These are phyloP conservation scores for Hypothenemus hampei DNA, from an alignment of 1,140 invertebrate species.

Conservation along the genomic window DNA sequence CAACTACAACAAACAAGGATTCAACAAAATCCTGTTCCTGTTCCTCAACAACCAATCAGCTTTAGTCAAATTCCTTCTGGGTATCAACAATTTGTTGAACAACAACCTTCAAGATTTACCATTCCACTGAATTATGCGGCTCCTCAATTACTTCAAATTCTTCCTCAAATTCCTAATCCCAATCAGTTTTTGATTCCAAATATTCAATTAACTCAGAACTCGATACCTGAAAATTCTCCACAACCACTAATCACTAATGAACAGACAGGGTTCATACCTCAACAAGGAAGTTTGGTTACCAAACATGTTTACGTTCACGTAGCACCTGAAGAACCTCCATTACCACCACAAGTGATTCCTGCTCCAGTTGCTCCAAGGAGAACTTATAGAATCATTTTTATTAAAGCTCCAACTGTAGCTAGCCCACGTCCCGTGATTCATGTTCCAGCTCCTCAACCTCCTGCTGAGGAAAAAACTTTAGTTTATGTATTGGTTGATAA, in stretches of 20 bases:
- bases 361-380: slow-evolving; percentile 11
- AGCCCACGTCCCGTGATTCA: slow-evolving; percentile 1
- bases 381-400: slow-evolving; percentile 30
- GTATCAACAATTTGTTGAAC: too few species aligned
- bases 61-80: too few species aligned
- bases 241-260: not conserved
- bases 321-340: slow-evolving; percentile 17
- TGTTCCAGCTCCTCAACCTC: not conserved
- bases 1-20: too few species aligned
- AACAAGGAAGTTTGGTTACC: slow-evolving; percentile 4
- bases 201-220: too few species aligned
- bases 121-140: too few species aligned
- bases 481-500: slow-evolving; percentile 85
- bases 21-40: too few species aligned
- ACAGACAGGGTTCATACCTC: not conserved
- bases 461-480: slow-evolving; percentile 73
- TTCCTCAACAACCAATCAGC: too few species aligned
- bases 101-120: too few species aligned
- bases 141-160: not conserved
- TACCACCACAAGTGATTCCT: slow-evolving; percentile 5
- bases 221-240: not conserved
- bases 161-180: too few species aligned
- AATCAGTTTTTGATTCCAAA: too few species aligned
- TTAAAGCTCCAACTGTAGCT: slow-evolving; percentile 22
- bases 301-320: slow-evolving; percentile 24